Conservation (phyloP, 2,888 invertebrate genomes). For the Agonopterix arenella region DNA sequence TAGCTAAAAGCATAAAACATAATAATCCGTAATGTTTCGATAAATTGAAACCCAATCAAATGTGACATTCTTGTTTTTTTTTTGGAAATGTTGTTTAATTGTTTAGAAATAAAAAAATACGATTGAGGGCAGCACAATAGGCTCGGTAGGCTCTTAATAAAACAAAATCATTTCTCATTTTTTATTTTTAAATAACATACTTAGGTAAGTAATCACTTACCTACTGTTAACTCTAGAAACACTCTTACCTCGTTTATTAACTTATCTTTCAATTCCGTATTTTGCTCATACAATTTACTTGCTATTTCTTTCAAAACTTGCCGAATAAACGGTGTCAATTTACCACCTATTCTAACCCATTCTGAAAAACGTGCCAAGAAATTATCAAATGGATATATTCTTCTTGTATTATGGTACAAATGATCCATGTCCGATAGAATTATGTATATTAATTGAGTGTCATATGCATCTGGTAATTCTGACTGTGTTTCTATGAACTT, state of each 20-base stretch:
- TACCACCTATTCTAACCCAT: slow-evolving; percentile 24
- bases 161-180: no score
- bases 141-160: no score
- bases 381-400: slow-evolving; percentile 30
- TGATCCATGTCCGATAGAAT: slow-evolving; percentile 58
- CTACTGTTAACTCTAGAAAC: slow-evolving; percentile 15
- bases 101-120: no score
- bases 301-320: slow-evolving; percentile 19
- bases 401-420: slow-evolving; percentile 30
- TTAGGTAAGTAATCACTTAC: neutral
- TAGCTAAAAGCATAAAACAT: no score
- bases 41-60: no score
- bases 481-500: slow-evolving; percentile 15
- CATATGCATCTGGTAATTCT: slow-evolving; percentile 23
- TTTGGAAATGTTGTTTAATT: no score
- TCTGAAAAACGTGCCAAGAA: slow-evolving; percentile 33
- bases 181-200: neutral
- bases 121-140: no score
- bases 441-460: slow-evolving; percentile 35
- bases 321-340: slow-evolving; percentile 22
- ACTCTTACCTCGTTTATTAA: slow-evolving; percentile 13
- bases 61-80: no score
- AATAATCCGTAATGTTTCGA: no score
- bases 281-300: neutral
- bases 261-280: slow-evolving; percentile 6